Percentiles rank a stretch among this genome's conserved stretches.
phyloP scores from a whole-genome alignment of 2,797 vertebrate genomes.

The Etheostoma perlongum region DNA sequence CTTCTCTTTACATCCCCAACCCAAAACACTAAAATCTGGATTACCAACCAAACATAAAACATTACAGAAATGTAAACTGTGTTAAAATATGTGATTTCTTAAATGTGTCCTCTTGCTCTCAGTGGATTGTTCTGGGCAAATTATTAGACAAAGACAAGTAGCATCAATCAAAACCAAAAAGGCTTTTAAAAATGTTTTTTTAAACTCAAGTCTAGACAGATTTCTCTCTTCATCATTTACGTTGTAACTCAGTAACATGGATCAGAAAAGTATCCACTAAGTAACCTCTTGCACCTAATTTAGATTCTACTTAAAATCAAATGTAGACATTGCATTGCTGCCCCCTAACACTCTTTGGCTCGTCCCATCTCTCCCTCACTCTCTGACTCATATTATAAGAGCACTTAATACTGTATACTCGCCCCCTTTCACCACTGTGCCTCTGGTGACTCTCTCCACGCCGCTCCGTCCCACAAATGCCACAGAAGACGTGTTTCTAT shows the following conservation, averaged over 20 bases:
- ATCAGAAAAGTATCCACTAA: constrained; percentile 18
- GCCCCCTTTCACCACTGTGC: constrained; percentile 6
- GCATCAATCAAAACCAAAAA: constrained; percentile 9
- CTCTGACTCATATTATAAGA: constrained; percentile 61
- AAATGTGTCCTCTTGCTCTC: background rate
- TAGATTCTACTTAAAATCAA: constrained; percentile 41
- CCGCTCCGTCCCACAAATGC: constrained; percentile 51
- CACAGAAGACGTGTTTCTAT: constrained; percentile 68
- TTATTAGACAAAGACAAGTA: background rate
- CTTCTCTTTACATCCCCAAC: no score
- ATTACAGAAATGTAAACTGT: no score
- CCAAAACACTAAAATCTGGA: no score
- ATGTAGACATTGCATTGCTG: constrained; percentile 23
- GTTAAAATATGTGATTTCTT: background rate
- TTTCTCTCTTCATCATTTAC: background rate
- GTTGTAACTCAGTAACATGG: background rate
- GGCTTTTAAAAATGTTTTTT: constrained; percentile 7
- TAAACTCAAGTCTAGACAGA: background rate
- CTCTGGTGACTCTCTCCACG: constrained; percentile 48
- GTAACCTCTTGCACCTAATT: constrained; percentile 20
- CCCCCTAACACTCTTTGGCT: constrained; percentile 9
- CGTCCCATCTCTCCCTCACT: constrained; percentile 17
- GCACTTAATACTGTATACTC: constrained; percentile 56
- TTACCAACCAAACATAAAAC: no score
- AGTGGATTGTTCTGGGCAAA: background rate